Evolutionary conservation across 2,113 vertebrate genomes (phyloP), one percentile per base, ranked within the genome.

Genomic region (Dendropsophus ebraccatus): DNA sequence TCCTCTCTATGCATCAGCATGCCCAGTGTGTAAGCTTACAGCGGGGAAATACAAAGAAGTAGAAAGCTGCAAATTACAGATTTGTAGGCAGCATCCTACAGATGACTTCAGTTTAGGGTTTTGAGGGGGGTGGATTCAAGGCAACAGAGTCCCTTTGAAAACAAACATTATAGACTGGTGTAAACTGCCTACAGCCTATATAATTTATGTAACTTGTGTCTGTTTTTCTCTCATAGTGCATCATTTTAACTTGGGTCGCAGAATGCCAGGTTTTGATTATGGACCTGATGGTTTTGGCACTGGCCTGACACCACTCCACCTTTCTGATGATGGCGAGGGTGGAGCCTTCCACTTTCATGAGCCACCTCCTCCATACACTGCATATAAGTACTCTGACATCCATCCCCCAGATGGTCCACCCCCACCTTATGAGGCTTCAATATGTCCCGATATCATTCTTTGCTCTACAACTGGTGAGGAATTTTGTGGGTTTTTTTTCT

Each of bases 281-380:
- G 97, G 97, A 70, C 97, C 97, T 0, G 97, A 99, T 0, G 94
- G 93, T 0, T 99, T 99, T 14, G 98, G 98, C 85, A 98, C 98
- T 0, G 98, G 98, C 84, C 96, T 99, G 81, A 99, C 98, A 0
- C 98, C 98, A 0, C 93, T 99, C 81, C 98, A 99, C 85, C 96
- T 99, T 65, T 99, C 98, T 0, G 98, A 99, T 0, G 98, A 99
- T 9, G 98, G 98, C 2, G 97, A 99, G 81, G 97, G 96, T 0
- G 98, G 97, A 0, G 96, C 97, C 17, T 99, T 99, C 91, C 98
- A 99, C 85, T 99, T 99, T 93, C 97, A 99, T 0, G 97, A 98
- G 91, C 98, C 98, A 0, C 98, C 98, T 0, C 98, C 98, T 0
- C 98, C 98, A 0, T 99, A 99, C 35, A 97, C 96, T 0, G 98